Conservation (phyloP, 2,797 vertebrate species). For the Helarctos malayanus region DNA sequence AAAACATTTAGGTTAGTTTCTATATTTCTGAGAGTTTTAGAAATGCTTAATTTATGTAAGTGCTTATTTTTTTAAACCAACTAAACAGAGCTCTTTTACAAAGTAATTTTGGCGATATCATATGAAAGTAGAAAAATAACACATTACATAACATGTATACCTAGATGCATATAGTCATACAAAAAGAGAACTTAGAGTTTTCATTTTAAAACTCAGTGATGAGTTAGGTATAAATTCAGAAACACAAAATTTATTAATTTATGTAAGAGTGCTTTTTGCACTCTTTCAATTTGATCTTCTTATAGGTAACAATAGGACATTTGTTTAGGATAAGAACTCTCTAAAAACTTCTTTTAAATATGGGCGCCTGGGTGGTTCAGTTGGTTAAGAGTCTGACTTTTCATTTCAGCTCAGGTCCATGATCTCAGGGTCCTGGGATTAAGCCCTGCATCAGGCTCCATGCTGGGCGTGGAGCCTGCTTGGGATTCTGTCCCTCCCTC, state of each 20-base stretch:
- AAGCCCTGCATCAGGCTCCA: background rate
- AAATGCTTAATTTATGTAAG: background rate
- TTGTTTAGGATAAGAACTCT: background rate
- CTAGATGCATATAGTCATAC: background rate
- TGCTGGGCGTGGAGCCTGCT: background rate
- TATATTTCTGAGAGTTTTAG: conserved; percentile 22
- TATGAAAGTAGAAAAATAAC: background rate
- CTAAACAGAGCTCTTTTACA: conserved; percentile 1
- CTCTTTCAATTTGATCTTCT: background rate
- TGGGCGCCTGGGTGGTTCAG: background rate
- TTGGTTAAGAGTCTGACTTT: background rate
- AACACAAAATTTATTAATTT: background rate
- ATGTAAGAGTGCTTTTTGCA: background rate
- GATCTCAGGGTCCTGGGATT: background rate
- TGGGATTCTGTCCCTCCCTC: background rate
- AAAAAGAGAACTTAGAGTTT: background rate
- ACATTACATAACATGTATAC: background rate
- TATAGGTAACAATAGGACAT: background rate
- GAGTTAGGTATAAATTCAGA: background rate
- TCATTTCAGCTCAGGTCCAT: background rate
- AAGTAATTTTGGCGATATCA: conserved; percentile 17
- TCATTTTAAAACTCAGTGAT: background rate
- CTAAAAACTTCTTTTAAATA: background rate
- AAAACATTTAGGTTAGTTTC: background rate
- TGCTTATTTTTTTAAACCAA: background rate